Evolutionary conservation across 30 jellyfish, hydroid and myxozoan species (phyloP).

Genomic region (Catostylus mosaicus): DNA sequence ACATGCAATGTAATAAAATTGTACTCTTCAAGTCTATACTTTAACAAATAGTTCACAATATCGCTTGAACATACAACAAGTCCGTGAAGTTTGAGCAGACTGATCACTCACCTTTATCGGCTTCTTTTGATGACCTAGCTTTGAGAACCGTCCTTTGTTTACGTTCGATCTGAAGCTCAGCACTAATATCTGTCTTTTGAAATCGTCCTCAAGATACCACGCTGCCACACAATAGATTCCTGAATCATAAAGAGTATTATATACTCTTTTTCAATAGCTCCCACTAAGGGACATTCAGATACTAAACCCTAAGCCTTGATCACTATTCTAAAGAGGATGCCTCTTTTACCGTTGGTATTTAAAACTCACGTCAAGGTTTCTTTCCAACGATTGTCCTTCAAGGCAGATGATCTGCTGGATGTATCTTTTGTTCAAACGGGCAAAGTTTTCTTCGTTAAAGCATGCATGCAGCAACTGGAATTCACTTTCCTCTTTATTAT

Average conservation of each 20-base stretch:
- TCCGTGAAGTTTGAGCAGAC: neutral
- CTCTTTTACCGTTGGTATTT: slow-evolving; percentile 18
- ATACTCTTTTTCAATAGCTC: slow-evolving; percentile 30
- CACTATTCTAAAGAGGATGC: neutral
- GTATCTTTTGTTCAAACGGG: neutral
- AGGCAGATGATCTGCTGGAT: slow-evolving; percentile 46
- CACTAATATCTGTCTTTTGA: slow-evolving; percentile 57
- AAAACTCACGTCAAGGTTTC: slow-evolving; percentile 8
- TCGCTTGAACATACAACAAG: neutral
- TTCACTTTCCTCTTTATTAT: neutral
- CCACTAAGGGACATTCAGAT: slow-evolving; percentile 37
- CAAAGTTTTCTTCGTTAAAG: neutral
- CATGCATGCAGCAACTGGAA: slow-evolving; percentile 19
- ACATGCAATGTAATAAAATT: neutral
- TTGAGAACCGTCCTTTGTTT: slow-evolving; percentile 44
- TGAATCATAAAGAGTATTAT: slow-evolving; percentile 67
- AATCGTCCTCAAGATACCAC: slow-evolving; percentile 31
- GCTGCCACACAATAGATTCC: slow-evolving; percentile 57
- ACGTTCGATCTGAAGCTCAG: slow-evolving; percentile 42
- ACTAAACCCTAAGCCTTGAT: slow-evolving; percentile 8
- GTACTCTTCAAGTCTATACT: neutral
- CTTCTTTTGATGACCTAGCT: slow-evolving; percentile 60
- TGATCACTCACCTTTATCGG: slow-evolving; percentile 26
- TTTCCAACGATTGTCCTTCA: slow-evolving; percentile 18
- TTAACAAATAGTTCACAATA: neutral